Base-by-base conservation (phyloP, 2,113 vertebrate genomes). In the Chaetops frenatus region DNA sequence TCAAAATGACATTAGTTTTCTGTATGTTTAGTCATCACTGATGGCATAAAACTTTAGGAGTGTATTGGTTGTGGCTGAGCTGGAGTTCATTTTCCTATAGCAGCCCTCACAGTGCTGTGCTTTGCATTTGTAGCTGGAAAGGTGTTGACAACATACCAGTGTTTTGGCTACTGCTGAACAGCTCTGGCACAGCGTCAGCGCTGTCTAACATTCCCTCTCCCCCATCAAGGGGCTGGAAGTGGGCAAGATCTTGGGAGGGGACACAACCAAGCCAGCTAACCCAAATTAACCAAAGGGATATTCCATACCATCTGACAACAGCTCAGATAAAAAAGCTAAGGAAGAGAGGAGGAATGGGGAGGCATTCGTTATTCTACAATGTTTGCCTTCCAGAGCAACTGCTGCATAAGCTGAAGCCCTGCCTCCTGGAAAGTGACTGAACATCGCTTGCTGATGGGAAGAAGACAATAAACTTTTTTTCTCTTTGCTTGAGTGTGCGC, bases 171-270 rank as follows among this genome's bases (percentile, higher is more conserved):
- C 24, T 64, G 38, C 31, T 79, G 60, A 79, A 60, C 25, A 64
- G 19, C 2, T 3, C 36, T 78, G 36, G 11, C 47, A 78, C 36
- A 78, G 19, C 1, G 0, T 53, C 47, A 64, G 31, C 1, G 2
- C 36, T 42, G 21, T 53, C 28, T 42, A 64, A 64, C 24, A 53
- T 22, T 53, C 19, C 33, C 25, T 47, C 35, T 22, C 72, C 57
- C 73, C 35, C 36, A 78, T 42, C 47, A 51, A 62, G 58, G 29
- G 31, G 36, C 17, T 78, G 47, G 18, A 51, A 62, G 47, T 62
- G 47, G 14, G 47, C 29, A 78, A 62, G 36, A 62, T 78, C 58
- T 58, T 62, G 47, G 36, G 36, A 62, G 47, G 36, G 47, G 36
- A 48, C 28, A 61, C 56, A 48, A 76, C 28, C 48, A 48, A 28